A percentile compares a stretch with the other conserved stretches of the same genome.
Conservation (phyloP, 1,140 invertebrate species). For the Zaprionus inermis region DNA sequence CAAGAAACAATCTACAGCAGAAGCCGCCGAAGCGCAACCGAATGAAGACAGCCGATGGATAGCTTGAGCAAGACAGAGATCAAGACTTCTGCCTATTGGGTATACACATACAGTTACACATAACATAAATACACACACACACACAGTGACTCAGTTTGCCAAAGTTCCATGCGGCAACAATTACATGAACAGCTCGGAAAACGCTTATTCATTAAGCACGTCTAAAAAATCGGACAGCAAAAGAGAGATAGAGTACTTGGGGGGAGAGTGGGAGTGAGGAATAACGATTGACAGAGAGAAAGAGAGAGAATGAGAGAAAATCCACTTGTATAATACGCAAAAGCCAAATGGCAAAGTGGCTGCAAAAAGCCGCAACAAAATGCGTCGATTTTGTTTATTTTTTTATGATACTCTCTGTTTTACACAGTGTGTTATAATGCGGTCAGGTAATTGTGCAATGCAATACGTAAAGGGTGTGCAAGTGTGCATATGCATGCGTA, state of each 20-base stretch:
- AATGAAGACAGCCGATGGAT: slow-evolving; percentile 28
- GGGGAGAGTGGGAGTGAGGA: background rate
- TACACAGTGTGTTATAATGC: slow-evolving; percentile 6
- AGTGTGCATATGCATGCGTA: background rate
- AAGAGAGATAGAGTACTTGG: slow-evolving; percentile 22
- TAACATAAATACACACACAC: background rate
- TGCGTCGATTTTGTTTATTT: slow-evolving; percentile 20
- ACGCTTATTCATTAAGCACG: slow-evolving; percentile 42
- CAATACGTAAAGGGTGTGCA: background rate
- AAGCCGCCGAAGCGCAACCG: slow-evolving; percentile 76
- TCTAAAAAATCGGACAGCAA: slow-evolving; percentile 20
- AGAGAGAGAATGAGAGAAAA: background rate
- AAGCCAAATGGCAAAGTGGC: slow-evolving; percentile 27
- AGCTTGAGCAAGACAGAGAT: slow-evolving; percentile 67
- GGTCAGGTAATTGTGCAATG: background rate
- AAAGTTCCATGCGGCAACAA: slow-evolving; percentile 20
- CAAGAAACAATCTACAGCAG: slow-evolving; percentile 52
- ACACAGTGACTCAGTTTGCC: slow-evolving; percentile 38
- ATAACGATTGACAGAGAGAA: background rate
- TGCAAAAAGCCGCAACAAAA: slow-evolving; percentile 29
- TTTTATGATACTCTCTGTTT: slow-evolving; percentile 7
- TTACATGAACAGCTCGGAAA: slow-evolving; percentile 38
- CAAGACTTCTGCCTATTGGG: slow-evolving; percentile 45
- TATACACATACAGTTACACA: background rate
- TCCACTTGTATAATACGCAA: slow-evolving; percentile 42